Percentiles rank a stretch among this genome's conserved stretches.
These are phyloP conservation scores for Lamellibrachia luymesi DNA, from an alignment of 1,140 invertebrate species.

Conservation along the genomic window DNA sequence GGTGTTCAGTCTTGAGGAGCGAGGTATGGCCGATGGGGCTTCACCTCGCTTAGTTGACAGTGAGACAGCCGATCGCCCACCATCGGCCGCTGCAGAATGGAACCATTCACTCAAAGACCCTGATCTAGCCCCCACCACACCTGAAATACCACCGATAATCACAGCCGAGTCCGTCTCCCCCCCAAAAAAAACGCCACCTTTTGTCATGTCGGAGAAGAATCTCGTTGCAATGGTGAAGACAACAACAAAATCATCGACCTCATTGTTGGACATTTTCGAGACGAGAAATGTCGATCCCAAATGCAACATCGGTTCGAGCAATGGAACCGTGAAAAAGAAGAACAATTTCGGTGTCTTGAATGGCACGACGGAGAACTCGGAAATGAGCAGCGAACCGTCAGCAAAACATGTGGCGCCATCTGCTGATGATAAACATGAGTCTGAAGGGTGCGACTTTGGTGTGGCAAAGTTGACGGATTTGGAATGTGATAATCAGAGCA, in stretches of 20 bases:
- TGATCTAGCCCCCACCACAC: neutral
- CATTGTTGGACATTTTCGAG: neutral
- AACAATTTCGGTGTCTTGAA: neutral
- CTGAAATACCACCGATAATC: neutral
- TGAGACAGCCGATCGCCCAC: conserved; percentile 5
- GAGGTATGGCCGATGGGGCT: conserved; percentile 12
- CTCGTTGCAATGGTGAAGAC: neutral
- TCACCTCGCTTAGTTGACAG: conserved; percentile 11
- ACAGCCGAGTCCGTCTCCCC: neutral
- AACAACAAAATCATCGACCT: neutral
- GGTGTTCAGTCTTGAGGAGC: neutral
- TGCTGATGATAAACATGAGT: neutral
- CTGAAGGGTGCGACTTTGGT: neutral
- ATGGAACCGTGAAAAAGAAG: neutral
- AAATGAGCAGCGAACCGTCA: neutral
- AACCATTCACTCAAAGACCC: neutral
- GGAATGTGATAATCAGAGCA: neutral
- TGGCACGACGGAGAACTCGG: neutral
- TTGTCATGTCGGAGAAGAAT: neutral
- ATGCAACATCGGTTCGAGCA: neutral
- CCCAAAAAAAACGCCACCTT: neutral
- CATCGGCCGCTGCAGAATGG: neutral
- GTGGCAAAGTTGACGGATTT: neutral
- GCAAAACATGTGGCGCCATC: neutral
- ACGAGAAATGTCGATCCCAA: neutral